Evolutionary conservation across 2,888 invertebrate genomes (phyloP), one percentile per base, ranked within the genome.

Genomic region (Ochlodes sylvanus): DNA sequence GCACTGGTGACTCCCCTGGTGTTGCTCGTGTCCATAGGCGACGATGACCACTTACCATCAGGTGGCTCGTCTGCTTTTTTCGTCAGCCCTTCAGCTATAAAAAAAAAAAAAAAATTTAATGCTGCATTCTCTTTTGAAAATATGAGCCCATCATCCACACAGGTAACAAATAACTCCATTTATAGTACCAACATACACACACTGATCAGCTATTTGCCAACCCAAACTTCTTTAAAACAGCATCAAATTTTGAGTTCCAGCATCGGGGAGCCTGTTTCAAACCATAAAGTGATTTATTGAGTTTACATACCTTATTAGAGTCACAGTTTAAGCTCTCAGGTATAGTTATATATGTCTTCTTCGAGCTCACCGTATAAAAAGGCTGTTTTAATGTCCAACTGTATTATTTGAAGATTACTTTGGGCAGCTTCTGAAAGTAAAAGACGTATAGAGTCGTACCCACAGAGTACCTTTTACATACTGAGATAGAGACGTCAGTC

Each of bases 331-430:
- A 41, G 12, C 75, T 75, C 70, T 76, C 73, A 12, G 78, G 75
- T 17, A 63, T 66, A 21, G n/a, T 66, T 74, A 76, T 75, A 72
- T 7, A 73, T 70, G 9, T 73, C 60, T 65, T 76, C 75, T 12
- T 70, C 27, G 0, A 77, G 2, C 0, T 70, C 64, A 1, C 73
- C 73, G 72, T 76, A 75, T 14, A 76, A 34, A 21, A 76, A 75
- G 32, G 75, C 76, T 56, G 76, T 75, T 67, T 71, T 73, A 2
- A 75, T 34, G 65, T 76, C 75, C 66, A 77, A 75, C 41, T 78
- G 75, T 0, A 68, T 27, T 9, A 76, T 70, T 12, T 73, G 12
- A 2, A 71, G 27, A 14, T 72, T 63, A 61, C 72, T 19, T 61
- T 72, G 71, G 57, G 66, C 70, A n/a, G 71, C 74, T 50, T 67